Conservation (phyloP, 2,888 invertebrate genomes). For the Seira sanloemensis region DNA sequence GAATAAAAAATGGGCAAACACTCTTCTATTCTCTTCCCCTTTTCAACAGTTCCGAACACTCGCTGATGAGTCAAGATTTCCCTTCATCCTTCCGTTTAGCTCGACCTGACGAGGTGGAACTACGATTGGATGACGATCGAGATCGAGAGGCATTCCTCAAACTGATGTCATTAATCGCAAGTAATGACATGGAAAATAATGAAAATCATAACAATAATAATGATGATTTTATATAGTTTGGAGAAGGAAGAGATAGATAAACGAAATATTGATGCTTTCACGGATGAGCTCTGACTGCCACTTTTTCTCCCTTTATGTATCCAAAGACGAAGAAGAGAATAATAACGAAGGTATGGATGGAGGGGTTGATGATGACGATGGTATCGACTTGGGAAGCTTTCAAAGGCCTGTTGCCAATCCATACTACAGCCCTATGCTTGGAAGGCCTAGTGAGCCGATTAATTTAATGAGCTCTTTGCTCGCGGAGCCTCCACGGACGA, state of each 20-base stretch:
- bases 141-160: conserved; percentile 58
- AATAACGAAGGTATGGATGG: conserved; percentile 40
- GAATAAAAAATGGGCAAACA: no score
- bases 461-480: conserved; percentile 60
- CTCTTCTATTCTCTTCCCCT: no score
- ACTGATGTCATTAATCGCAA: conserved; percentile 42
- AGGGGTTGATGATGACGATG: conserved; percentile 21
- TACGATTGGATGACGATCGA: conserved; percentile 55
- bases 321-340: conserved; percentile 18
- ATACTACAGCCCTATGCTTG: conserved; percentile 40
- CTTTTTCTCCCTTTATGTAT: background rate
- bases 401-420: conserved; percentile 42
- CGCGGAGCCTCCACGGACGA: conserved; percentile 45
- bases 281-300: no score
- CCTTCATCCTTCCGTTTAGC: conserved; percentile 15
- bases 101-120: conserved; percentile 57
- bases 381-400: conserved; percentile 48
- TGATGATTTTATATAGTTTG: no score
- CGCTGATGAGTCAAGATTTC: conserved; percentile 1
- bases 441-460: conserved; percentile 44
- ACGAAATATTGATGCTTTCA: no score
- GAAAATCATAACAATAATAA: conserved; percentile 10
- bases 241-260: no score
- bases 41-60: background rate
- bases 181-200: background rate